These are phyloP conservation scores for Lagopus muta DNA, from an alignment of 2,113 vertebrate species.

Conservation along the genomic window DNA sequence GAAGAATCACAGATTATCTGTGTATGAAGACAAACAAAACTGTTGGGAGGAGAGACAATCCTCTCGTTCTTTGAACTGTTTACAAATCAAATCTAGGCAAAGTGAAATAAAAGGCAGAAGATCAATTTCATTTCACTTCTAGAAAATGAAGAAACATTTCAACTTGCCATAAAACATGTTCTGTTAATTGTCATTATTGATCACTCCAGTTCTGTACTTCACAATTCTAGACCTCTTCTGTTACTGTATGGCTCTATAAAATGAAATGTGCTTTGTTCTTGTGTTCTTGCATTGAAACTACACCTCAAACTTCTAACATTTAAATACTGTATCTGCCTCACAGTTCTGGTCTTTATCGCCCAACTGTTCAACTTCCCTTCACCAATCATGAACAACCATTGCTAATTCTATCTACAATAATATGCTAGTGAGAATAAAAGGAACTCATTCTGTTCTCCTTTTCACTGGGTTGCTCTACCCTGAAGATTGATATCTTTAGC, in stretches of 20 bases:
- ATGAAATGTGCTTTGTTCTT: slow-evolving; percentile 39
- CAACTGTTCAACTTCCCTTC: neutral
- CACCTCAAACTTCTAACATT: neutral
- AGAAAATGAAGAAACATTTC: slow-evolving; percentile 66
- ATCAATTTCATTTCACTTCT: slow-evolving; percentile 62
- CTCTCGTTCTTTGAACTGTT: neutral
- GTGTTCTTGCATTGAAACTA: slow-evolving; percentile 50
- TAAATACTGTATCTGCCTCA: neutral
- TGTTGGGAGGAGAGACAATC: neutral
- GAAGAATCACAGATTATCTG: neutral
- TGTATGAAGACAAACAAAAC: neutral
- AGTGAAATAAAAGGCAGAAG: slow-evolving; percentile 46
- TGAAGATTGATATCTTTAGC: neutral
- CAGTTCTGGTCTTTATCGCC: neutral
- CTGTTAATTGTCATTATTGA: slow-evolving; percentile 69
- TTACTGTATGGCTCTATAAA: neutral
- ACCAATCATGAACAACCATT: neutral
- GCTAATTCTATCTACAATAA: neutral
- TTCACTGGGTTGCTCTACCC: neutral
- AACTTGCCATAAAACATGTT: slow-evolving; percentile 53
- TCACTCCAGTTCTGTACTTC: slow-evolving; percentile 3
- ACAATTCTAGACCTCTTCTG: neutral
- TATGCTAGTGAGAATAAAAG: neutral
- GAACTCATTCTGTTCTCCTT: accelerated
- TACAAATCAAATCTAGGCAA: slow-evolving; percentile 23